Base-by-base conservation (phyloP, 2,888 invertebrate genomes). In the Fabriciana adippe region DNA sequence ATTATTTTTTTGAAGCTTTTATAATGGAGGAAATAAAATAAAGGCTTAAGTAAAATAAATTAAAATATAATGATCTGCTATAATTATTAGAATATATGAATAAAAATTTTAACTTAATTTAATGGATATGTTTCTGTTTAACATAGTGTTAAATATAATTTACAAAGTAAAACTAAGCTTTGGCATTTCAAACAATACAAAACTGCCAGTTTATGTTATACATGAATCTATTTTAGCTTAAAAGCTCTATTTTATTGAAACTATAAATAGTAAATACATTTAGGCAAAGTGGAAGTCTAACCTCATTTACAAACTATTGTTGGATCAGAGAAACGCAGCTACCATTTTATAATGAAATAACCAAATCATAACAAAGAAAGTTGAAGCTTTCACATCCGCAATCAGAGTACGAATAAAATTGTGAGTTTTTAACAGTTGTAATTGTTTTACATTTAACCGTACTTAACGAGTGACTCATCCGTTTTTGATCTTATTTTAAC, bases 371-470 rank as follows among this genome's bases (percentile, higher is more conserved):
- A 67, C 57, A 63, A 67, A 18, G 67, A 63, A 67, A 67, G 31
- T 48, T 54, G 26, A 16, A n/a, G 45, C 68, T 68, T 64, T 68
- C 68, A 60, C 68, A 51, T 64, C 55, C 50, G 64, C n/a, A 63
- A 68, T 60, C 35, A 68, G 68, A 64, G 59, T 55, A 60, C 47
- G 47, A 68, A 64, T 45, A 50, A 64, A 68, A 54, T 45, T 56
- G 15, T 53, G 35, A 57, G 53, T 67, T 56, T 26, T 63, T 55
- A 62, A 45, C 48, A 60, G 47, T 18, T 60, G 53, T 57, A 50
- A 48, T 60, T 66, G 66, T 66, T 60, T 61, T 48, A 66, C 54
- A 35, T 54, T 48, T 41, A 45, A 47, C 54, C 35, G n/a, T 61
- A 60, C 66, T 55, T 51, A 61, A 41, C 41, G 48, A 13, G 41